Percentiles rank a stretch among this genome's conserved stretches.
phyloP scores from a whole-genome alignment of 2,888 invertebrate genomes.

The Deilephila porcellus region DNA sequence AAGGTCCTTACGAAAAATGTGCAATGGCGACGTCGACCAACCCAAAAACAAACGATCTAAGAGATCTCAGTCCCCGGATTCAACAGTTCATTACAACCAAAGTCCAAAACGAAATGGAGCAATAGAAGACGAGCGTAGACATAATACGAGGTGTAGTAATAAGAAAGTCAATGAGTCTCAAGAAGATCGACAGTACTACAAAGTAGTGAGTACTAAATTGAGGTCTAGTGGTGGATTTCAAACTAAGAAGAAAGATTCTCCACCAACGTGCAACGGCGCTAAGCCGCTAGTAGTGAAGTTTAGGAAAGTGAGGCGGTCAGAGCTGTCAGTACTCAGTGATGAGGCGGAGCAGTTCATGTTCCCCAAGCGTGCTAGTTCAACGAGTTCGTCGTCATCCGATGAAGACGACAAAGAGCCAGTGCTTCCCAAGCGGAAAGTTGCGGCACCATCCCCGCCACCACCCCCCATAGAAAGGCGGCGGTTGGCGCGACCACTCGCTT shows the following conservation, averaged over 20 bases:
- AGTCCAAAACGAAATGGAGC: constrained; percentile 67
- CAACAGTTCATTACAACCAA: constrained; percentile 57
- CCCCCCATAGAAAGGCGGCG: constrained; percentile 70
- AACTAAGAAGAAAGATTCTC: constrained; percentile 63
- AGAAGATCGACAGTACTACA: constrained; percentile 86
- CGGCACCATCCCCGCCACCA: constrained; percentile 61
- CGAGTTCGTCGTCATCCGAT: constrained; percentile 82
- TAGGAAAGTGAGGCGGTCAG: constrained; percentile 89
- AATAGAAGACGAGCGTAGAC: constrained; percentile 65
- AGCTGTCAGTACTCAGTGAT: constrained; percentile 90
- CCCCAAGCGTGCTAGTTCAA: constrained; percentile 87
- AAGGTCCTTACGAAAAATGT: constrained; percentile 68
- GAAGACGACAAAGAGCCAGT: constrained; percentile 79
- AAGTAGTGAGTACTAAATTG: constrained; percentile 89
- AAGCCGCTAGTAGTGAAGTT: constrained; percentile 89
- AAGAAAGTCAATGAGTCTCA: constrained; percentile 50
- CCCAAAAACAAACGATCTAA: constrained; percentile 59
- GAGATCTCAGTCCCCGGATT: constrained; percentile 66
- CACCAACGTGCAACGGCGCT: constrained; percentile 82
- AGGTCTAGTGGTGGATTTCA: constrained; percentile 84
- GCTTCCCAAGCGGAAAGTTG: constrained; percentile 67
- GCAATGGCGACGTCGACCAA: constrained; percentile 68
- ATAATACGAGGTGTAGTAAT: constrained; percentile 69
- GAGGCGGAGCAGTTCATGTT: constrained; percentile 96
- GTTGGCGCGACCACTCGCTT: constrained; percentile 70